Percentiles rank a stretch among this genome's conserved stretches.
phyloP scores from a whole-genome alignment of 2,888 invertebrate species.

The Cremastobaeus sp. region DNA sequence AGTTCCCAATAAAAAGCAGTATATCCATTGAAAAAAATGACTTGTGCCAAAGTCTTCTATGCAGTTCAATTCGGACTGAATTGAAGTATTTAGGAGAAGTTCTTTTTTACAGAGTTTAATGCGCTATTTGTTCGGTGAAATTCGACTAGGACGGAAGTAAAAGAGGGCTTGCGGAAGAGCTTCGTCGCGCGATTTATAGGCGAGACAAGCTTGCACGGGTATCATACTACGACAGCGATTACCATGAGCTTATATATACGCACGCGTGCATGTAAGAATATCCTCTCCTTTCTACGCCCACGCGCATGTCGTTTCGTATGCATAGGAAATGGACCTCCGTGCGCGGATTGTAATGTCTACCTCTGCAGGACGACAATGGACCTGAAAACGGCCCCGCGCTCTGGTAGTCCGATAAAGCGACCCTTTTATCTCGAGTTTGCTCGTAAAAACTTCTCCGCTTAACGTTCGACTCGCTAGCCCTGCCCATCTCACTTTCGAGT shows the following conservation, averaged over 20 bases:
- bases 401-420: constrained; percentile 66
- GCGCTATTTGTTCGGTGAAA: constrained; percentile 48
- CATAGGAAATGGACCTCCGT: constrained; percentile 67
- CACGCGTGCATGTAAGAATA: constrained; percentile 60
- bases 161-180: constrained; percentile 58
- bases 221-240: constrained; percentile 62
- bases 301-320: constrained; percentile 61
- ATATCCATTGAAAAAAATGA: too few species aligned
- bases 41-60: too few species aligned
- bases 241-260: constrained; percentile 62
- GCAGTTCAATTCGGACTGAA: too few species aligned
- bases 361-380: constrained; percentile 61
- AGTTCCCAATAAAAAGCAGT: constrained; percentile 29
- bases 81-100: too few species aligned
- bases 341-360: constrained; percentile 61
- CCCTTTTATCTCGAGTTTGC: constrained; percentile 63
- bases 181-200: constrained; percentile 61
- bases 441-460: constrained; percentile 63
- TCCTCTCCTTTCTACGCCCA: constrained; percentile 65
- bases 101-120: too few species aligned
- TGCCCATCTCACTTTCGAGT: constrained; percentile 55
- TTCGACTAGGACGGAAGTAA: constrained; percentile 59
- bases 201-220: constrained; percentile 62
- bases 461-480: constrained; percentile 57
- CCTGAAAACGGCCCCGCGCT: constrained; percentile 59